phyloP scores from a whole-genome alignment of 2,888 invertebrate genomes.

The Pterobdella sp. region DNA sequence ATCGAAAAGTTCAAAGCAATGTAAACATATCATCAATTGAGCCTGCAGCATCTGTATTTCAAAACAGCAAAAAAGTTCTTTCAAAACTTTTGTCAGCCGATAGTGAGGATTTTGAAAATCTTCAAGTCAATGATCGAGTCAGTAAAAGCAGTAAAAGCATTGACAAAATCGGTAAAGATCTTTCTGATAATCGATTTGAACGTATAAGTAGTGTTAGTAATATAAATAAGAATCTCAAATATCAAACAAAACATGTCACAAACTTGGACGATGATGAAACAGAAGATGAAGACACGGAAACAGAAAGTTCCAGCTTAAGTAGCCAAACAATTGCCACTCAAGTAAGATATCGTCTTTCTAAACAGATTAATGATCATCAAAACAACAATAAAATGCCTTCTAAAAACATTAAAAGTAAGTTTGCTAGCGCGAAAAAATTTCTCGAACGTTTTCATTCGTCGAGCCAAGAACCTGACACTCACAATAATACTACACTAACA shows the following conservation, averaged over 20 bases:
- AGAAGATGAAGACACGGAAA: background rate
- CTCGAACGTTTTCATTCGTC: too few relatives aligned
- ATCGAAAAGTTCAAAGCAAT: background rate
- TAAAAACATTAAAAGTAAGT: too few relatives aligned
- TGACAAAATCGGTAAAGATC: background rate
- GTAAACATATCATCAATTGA: background rate
- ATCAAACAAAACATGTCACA: background rate
- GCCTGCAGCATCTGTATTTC: too few relatives aligned
- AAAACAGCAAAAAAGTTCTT: too few relatives aligned
- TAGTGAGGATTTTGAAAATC: background rate
- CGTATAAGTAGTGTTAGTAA: background rate
- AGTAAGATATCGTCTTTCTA: too few relatives aligned
- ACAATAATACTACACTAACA: too few relatives aligned
- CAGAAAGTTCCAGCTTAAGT: too few relatives aligned
- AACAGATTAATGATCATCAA: too few relatives aligned
- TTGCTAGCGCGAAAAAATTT: too few relatives aligned
- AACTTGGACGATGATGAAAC: conserved; percentile 12
- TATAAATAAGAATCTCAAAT: background rate
- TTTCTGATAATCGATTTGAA: background rate
- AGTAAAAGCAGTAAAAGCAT: conserved; percentile 1
- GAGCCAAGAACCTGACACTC: too few relatives aligned
- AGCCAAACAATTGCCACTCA: too few relatives aligned
- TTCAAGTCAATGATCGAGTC: background rate
- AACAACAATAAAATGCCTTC: too few relatives aligned
- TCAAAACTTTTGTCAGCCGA: background rate